Percentiles rank a stretch among this genome's conserved stretches.
phyloP scores from a whole-genome alignment of 37 sponge, comb jelly and placozoan genomes.

The Diacarnus erythraeanus region DNA sequence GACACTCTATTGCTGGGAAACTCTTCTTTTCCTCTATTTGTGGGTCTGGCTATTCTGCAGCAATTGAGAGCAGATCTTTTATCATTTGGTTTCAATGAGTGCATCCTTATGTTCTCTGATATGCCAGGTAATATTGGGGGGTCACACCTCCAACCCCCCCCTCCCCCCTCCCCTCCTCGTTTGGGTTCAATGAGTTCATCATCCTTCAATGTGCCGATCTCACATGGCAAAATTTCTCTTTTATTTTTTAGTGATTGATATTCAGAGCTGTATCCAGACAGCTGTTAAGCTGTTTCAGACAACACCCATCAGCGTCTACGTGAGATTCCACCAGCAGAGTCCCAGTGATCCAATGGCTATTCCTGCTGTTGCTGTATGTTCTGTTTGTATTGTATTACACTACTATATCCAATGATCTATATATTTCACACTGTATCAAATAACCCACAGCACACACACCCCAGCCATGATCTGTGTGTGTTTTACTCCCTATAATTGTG shows the following conservation, averaged over 20 bases:
- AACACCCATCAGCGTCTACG: constrained; percentile 74
- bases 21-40: constrained; percentile 86
- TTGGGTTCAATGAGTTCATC: too few species aligned
- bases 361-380: too few species aligned
- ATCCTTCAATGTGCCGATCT: not conserved
- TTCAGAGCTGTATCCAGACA: constrained; percentile 73
- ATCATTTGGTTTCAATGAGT: constrained; percentile 93
- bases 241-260: constrained; percentile 70
- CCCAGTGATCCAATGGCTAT: too few species aligned
- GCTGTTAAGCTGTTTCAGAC: constrained; percentile 44
- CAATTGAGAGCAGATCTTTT: constrained; percentile 82
- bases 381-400: too few species aligned
- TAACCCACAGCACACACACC: too few species aligned
- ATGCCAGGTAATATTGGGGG: constrained; percentile 95
- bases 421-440: too few species aligned
- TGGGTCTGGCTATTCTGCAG: constrained; percentile 89
- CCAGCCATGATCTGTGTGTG: too few species aligned
- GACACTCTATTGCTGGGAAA: constrained; percentile 91
- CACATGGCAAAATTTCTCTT: not conserved
- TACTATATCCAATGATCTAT: too few species aligned
- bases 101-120: constrained; percentile 98
- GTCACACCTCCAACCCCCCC: too few species aligned
- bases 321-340: constrained; percentile 45
- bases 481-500: too few species aligned
- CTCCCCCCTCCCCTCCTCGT: too few species aligned